These are phyloP conservation scores for Sphyrna mokarran DNA, from an alignment of 2,113 vertebrate species.

Conservation along the genomic window DNA sequence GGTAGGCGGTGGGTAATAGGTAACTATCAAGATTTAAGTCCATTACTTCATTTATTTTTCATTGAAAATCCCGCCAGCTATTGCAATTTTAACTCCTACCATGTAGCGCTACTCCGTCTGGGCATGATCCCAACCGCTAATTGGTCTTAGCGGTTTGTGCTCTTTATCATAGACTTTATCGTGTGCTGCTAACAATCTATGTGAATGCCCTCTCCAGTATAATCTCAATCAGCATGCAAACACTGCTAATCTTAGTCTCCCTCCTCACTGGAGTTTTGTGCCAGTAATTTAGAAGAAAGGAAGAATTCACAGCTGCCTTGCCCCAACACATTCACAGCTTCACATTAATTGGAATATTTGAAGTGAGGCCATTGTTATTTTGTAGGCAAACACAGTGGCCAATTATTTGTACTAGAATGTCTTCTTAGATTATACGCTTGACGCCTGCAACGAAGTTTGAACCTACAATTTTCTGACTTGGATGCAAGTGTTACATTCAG, in stretches of 20 bases:
- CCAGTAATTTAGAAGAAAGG: background rate
- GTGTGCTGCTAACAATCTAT: background rate
- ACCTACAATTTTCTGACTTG: background rate
- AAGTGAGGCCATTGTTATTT: background rate
- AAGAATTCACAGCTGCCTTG: background rate
- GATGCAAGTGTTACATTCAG: background rate
- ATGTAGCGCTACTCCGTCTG: background rate
- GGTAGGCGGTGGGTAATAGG: background rate
- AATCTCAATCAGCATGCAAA: background rate
- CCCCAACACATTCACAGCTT: background rate
- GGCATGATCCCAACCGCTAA: background rate
- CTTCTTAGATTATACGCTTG: background rate
- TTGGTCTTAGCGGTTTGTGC: background rate
- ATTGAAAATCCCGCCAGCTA: background rate
- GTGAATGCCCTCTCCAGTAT: too few species aligned
- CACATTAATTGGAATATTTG: background rate
- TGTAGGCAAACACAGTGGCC: background rate
- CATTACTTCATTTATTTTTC: background rate
- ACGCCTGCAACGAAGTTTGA: background rate
- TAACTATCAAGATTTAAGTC: background rate
- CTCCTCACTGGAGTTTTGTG: background rate
- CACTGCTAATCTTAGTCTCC: background rate
- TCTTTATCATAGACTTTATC: background rate
- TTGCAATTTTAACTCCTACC: background rate
- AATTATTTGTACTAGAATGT: background rate